Evolutionary conservation across 2,888 invertebrate species (phyloP), one percentile per base, ranked within the genome.

Genomic region (Pristionchus japonicus): DNA sequence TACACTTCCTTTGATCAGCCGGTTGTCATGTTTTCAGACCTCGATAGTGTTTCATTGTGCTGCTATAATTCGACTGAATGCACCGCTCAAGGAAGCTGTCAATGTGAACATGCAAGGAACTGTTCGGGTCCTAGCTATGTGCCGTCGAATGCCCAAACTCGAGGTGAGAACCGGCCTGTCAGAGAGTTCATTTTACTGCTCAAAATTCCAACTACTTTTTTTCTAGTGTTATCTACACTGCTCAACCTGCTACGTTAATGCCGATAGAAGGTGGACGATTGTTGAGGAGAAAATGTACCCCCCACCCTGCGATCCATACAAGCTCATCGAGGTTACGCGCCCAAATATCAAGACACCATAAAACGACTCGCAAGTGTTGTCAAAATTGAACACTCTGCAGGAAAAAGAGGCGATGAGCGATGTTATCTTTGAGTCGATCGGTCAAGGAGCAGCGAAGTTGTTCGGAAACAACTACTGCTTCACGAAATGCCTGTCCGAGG

Each of bases 21-120:
- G n/a, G n/a, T n/a, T n/a, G n/a, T n/a, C n/a, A n/a, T n/a, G n/a
- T n/a, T 3, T 64, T 3, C 70, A 85, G 85, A 97, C 97, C 6
- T 96, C 97, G 52, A 96, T 98, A 84, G 96, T 98, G 0, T 98
- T 97, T 94, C 98, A 98, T 94, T 97, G 97, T 95, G 98, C 98
- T 0, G 98, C 98, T n/a, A 98, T 97, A 1, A 96, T 98, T 47
- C 96, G 96, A 92, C 96, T 98, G 92, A 98, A 98, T 95, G 97
- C 98, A 23, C 97, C 96, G 82, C 95, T 98, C 47, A 95, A 95
- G 83, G 97, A 97, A 92, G 97, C 98, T 0, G 96, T 98, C 52
- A 96, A 97, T 92, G 97, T 98, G 97, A 98, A 98, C 95, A 97
- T 97, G 7, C 96, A 96, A 80, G 98, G 97, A 74, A 98, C 98